phyloP scores from a whole-genome alignment of 2,113 vertebrate genomes.

The Aptenodytes patagonicus region DNA sequence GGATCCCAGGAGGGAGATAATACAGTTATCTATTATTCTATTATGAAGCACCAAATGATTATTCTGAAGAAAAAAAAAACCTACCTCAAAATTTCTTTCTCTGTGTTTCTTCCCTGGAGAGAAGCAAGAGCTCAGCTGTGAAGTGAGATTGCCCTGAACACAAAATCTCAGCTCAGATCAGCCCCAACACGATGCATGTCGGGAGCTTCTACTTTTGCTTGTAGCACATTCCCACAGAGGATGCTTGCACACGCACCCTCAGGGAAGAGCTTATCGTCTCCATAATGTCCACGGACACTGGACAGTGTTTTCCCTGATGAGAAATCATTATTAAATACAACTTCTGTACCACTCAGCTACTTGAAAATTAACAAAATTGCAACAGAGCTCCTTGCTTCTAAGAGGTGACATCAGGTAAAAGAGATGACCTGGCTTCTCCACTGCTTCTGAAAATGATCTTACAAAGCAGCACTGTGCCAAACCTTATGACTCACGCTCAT shows the following conservation, averaged over 20 bases:
- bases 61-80: neutral
- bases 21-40: neutral
- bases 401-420: neutral
- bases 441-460: neutral
- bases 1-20: neutral
- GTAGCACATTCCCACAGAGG: neutral
- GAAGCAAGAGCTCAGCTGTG: neutral
- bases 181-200: rapidly evolving
- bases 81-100: neutral
- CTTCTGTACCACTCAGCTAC: neutral
- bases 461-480: neutral
- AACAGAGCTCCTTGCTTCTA: neutral
- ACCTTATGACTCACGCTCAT: neutral
- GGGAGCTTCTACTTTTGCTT: neutral
- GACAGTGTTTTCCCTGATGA: neutral
- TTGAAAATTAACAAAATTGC: neutral
- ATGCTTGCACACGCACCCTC: rapidly evolving
- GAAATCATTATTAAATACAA: neutral
- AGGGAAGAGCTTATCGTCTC: neutral
- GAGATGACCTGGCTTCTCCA: neutral
- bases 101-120: neutral
- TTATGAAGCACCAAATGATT: neutral
- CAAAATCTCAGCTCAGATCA: neutral
- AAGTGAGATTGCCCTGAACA: neutral
- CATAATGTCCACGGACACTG: neutral